These are phyloP conservation scores for Drosophila cracens DNA, from an alignment of 2,888 invertebrate genomes.

Conservation along the genomic window DNA sequence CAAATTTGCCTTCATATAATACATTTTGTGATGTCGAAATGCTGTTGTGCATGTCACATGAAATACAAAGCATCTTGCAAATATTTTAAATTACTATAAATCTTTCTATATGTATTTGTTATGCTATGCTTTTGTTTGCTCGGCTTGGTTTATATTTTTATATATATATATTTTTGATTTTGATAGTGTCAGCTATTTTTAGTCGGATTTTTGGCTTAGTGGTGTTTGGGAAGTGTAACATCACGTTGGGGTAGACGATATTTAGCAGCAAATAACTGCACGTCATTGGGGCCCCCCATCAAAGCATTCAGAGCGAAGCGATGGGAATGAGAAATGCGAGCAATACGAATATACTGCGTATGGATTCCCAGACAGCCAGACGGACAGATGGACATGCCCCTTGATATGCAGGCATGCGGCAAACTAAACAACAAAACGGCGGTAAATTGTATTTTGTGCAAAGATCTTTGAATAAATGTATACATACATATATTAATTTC, in stretches of 20 bases:
- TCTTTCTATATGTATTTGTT: constrained; percentile 1
- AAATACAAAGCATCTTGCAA: constrained; percentile 18
- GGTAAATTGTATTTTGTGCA: constrained; percentile 50
- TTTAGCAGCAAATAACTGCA: constrained; percentile 66
- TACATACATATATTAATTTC: not conserved
- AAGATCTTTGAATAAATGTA: constrained; percentile 11
- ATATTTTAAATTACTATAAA: constrained; percentile 44
- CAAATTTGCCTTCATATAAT: not conserved
- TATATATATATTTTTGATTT: constrained; percentile 43
- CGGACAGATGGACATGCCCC: constrained; percentile 34
- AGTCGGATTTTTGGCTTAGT: constrained; percentile 45
- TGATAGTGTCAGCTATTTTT: constrained; percentile 64
- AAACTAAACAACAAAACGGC: constrained; percentile 37
- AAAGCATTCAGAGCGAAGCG: constrained; percentile 42
- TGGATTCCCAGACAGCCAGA: constrained; percentile 21
- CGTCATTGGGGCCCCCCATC: constrained; percentile 50
- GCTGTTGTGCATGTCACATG: constrained; percentile 15
- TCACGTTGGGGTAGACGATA: constrained; percentile 52
- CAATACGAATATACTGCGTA: constrained; percentile 2
- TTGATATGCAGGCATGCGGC: constrained; percentile 66
- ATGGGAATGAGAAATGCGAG: constrained; percentile 15
- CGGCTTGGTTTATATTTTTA: constrained; percentile 3
- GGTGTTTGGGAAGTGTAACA: constrained; percentile 53
- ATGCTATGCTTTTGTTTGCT: constrained; percentile 35
- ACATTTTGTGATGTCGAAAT: constrained; percentile 7